These are phyloP conservation scores for Paracanthobrama guichenoti DNA, from an alignment of 2,113 vertebrate genomes.

Conservation along the genomic window DNA sequence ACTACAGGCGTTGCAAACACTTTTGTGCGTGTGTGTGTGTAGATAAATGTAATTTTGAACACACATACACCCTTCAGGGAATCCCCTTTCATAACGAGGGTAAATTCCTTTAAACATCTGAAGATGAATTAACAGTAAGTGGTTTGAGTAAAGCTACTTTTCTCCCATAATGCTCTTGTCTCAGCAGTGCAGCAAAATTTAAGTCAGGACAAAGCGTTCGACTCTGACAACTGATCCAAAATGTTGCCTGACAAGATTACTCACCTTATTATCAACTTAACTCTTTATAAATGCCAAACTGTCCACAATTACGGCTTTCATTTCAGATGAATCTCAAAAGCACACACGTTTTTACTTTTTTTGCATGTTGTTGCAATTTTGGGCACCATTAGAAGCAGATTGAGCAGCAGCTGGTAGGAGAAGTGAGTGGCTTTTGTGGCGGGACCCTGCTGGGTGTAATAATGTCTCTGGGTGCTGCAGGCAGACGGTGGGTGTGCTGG, in stretches of 20 bases:
- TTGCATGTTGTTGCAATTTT: constrained; percentile 50
- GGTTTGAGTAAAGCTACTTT: not conserved
- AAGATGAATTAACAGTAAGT: constrained; percentile 18
- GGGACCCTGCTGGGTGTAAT: constrained; percentile 44
- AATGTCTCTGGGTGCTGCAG: constrained; percentile 34
- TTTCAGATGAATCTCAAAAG: not conserved
- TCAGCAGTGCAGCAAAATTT: not conserved
- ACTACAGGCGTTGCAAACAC: no score
- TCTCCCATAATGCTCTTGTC: not conserved
- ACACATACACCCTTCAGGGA: not conserved
- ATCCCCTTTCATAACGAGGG: constrained; percentile 9
- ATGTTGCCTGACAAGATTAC: constrained; percentile 40
- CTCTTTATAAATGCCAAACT: not conserved
- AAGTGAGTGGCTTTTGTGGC: not conserved
- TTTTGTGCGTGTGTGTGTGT: no score
- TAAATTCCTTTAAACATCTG: not conserved
- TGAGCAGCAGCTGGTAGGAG: constrained; percentile 19
- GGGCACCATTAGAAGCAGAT: constrained; percentile 54
- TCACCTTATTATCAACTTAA: constrained; percentile 36
- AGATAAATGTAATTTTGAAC: no score
- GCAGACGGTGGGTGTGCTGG: constrained; percentile 51
- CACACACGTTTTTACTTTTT: not conserved
- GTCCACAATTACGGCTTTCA: constrained; percentile 12
- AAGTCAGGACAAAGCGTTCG: not conserved
- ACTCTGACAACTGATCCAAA: constrained; percentile 31